Evolutionary conservation across 2,888 invertebrate genomes (phyloP).

Genomic region (Microplitis manilae): DNA sequence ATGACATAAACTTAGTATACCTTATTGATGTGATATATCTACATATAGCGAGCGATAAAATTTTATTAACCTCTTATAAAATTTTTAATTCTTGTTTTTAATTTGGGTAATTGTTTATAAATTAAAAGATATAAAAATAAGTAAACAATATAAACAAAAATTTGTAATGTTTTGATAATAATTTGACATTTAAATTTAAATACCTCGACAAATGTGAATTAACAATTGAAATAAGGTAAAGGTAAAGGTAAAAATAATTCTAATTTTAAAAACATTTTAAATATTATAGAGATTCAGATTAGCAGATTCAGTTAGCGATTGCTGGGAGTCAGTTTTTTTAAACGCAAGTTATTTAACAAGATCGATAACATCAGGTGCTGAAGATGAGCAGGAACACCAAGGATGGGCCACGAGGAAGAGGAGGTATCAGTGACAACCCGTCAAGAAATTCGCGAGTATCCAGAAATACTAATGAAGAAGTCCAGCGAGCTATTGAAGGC

Average conservation of each 20-base stretch:
- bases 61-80: neutral
- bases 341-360: neutral
- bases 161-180: neutral
- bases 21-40: neutral
- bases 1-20: neutral
- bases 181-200: neutral
- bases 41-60: neutral
- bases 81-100: neutral
- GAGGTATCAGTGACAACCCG: neutral
- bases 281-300: neutral
- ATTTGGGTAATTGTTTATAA: neutral
- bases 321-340: neutral
- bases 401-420: conserved; percentile 17
- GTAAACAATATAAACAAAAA: neutral
- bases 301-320: neutral
- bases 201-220: neutral
- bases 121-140: neutral
- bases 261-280: neutral
- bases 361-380: neutral
- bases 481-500: conserved; percentile 63
- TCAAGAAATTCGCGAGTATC: conserved; percentile 12
- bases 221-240: neutral
- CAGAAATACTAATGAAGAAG: conserved; percentile 57
- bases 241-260: neutral
- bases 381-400: conserved; percentile 31